Base-by-base conservation (phyloP, 2,888 invertebrate genomes). In the Rhyacophila evoluta region DNA sequence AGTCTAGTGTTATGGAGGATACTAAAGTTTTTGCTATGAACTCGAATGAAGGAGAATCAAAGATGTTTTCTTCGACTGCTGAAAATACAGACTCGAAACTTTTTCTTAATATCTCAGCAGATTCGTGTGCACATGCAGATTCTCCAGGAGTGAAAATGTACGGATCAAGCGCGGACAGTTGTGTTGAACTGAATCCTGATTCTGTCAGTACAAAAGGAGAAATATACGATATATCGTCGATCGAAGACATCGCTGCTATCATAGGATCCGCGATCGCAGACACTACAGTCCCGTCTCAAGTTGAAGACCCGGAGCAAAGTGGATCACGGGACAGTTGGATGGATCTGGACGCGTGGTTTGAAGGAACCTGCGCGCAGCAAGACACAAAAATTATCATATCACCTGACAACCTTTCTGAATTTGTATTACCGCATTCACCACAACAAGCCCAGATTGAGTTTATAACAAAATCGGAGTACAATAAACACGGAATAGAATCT, bases 231-330 rank as follows among this genome's bases (percentile, higher is more conserved):
- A 94, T 95, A 85, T 92, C 92, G 77, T 93, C 93, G 8, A 94
- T 94, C 83, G 95, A 95, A 83, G 95, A 96, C 84, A 94, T 96
- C 81, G 96, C 95, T 0, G 95, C 95, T 15, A 94, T 96, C 77
- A 95, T 96, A 81, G 96, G 96, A 0, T 95, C 95, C 1, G 96
- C 96, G 77, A 96, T 97, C 83, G 96, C 95, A 0, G 96, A 96
- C 84, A 95, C 96, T 8, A 96, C 96, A 0, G 95, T 95, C 38
- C 94, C 94, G n/a, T 91, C 92, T 19, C 89, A 91, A 80, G 91
- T 92, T n/a, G 92, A 92, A 82, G 95, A 95, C 82, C 94, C 94
- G 74, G 93, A 93, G 0, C 88, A 91, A 85, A 88, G 91, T 84
- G 93, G 93, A 73, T 95, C 95, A 0, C 89, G 95, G 80, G 95